Evolutionary conservation across 30 jellyfish, hydroid and myxozoan species (phyloP), one percentile per base, ranked within the genome.

Genomic region (Aurelia sp.): DNA sequence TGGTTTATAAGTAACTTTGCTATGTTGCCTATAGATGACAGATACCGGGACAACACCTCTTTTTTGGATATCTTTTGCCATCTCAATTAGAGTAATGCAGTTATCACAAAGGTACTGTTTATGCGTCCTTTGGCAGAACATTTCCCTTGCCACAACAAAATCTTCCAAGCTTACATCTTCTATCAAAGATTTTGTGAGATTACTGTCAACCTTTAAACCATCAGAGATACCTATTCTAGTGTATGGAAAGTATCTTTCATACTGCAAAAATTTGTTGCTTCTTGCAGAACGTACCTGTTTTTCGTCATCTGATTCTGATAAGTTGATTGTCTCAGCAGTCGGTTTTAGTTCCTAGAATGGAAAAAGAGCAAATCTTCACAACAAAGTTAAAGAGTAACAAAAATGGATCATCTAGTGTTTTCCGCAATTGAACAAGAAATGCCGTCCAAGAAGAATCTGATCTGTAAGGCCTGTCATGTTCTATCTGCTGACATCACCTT

Each of bases 111-210:
- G 76, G 76, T 65, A 65, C 9, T 65, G 76, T 24, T 65, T 65
- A 51, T 65, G 76, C 4, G 51, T 65, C 76, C 76, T 65, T 65
- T 65, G 76, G 44, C 44, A 65, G 47, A 65, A 65, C 19, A 65
- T 16, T 31, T 65, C 44, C 44, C 76, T 22, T 65, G 13, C 76
- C 33, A n/a, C 76, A 65, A 65, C 44, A 27, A 65, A 65, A 65
- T 65, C 76, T 65, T n/a, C 76, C 44, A 65, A 51, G 76, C 51
- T 65, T 65, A 65, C 44, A 65, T 65, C 76, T 16, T 65, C 44
- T 65, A 65, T 16, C 76, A 65, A 65, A 65, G 33, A 65, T 65
- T 10, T 65, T 65, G 76, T 65, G 13, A 65, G 76, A 9, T 65
- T 11, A 65, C 52, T 31, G 9, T 65, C 44, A n/a, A 65, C 76